These are phyloP conservation scores for Cyprinodon brontotheroides DNA, from an alignment of 2,113 vertebrate species.

Conservation along the genomic window DNA sequence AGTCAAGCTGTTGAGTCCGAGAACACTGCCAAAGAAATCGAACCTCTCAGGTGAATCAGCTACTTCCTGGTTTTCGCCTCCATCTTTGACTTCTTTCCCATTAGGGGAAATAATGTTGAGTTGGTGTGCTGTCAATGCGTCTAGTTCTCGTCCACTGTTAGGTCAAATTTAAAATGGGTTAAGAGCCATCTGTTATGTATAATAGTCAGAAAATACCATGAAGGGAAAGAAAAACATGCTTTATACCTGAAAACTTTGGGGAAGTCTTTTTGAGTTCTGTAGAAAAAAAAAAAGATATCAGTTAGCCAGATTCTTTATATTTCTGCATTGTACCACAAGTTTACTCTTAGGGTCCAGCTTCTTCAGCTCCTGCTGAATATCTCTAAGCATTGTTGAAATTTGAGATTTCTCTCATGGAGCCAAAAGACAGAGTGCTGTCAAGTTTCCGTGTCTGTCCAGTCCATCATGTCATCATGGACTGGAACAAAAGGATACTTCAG, in stretches of 20 bases:
- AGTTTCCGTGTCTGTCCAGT: constrained; percentile 38
- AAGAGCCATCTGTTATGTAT: too few relatives aligned
- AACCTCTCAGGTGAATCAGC: constrained; percentile 46
- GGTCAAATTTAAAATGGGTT: neutral
- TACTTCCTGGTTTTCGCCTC: constrained; percentile 18
- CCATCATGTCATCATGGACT: neutral
- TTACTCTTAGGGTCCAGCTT: constrained; percentile 21
- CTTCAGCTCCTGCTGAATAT: constrained; percentile 48
- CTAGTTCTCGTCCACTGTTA: constrained; percentile 64
- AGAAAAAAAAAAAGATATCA: fast-evolving
- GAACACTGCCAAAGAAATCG: constrained; percentile 52
- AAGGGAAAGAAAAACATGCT: neutral
- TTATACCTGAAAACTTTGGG: constrained; percentile 63
- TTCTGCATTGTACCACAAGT: too few relatives aligned
- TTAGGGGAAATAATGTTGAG: constrained; percentile 55
- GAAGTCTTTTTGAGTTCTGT: constrained; percentile 65
- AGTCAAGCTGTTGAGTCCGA: constrained; percentile 51
- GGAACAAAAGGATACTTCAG: constrained; percentile 49
- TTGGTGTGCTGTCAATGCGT: constrained; percentile 55
- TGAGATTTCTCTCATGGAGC: constrained; percentile 47
- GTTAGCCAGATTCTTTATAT: too few relatives aligned
- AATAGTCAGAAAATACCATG: too few relatives aligned
- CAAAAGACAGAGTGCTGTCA: constrained; percentile 62
- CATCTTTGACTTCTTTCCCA: constrained; percentile 55
- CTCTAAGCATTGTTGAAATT: constrained; percentile 8